phyloP scores from a whole-genome alignment of 2,888 invertebrate species.

The Perizoma affinitatum region DNA sequence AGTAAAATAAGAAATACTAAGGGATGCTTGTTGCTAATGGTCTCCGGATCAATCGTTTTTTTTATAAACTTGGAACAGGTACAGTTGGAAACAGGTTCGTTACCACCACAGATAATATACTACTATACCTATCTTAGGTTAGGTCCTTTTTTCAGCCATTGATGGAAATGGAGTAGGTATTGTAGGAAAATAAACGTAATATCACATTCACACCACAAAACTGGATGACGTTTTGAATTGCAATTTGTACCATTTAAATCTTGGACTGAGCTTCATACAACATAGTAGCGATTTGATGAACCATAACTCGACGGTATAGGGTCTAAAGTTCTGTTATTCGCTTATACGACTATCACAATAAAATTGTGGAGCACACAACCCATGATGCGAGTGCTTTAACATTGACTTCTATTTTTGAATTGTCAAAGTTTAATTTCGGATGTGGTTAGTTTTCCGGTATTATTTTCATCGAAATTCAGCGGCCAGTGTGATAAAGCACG shows the following conservation, averaged over 20 bases:
- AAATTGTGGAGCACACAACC: constrained; percentile 42
- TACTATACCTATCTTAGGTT: too few relatives aligned
- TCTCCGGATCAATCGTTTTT: too few relatives aligned
- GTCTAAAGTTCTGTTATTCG: constrained; percentile 45
- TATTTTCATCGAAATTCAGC: constrained; percentile 51
- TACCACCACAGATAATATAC: too few relatives aligned
- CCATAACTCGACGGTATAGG: constrained; percentile 39
- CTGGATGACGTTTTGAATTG: constrained; percentile 63
- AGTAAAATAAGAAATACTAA: too few relatives aligned
- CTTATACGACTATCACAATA: constrained; percentile 35
- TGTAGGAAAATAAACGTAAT: background rate
- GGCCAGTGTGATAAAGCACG: constrained; percentile 49
- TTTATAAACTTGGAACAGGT: too few relatives aligned
- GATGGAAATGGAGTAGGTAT: too few relatives aligned
- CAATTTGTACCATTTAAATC: constrained; percentile 64
- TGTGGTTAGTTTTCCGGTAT: constrained; percentile 30
- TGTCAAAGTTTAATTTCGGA: constrained; percentile 40
- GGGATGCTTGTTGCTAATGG: too few relatives aligned
- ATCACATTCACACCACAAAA: constrained; percentile 55
- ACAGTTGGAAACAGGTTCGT: too few relatives aligned
- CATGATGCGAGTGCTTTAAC: constrained; percentile 23
- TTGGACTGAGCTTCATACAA: constrained; percentile 42
- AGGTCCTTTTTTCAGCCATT: too few relatives aligned
- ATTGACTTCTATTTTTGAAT: constrained; percentile 18
- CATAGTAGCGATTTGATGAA: constrained; percentile 39